These are phyloP conservation scores for Buathra laborator DNA, from an alignment of 2,888 invertebrate genomes.

Conservation along the genomic window DNA sequence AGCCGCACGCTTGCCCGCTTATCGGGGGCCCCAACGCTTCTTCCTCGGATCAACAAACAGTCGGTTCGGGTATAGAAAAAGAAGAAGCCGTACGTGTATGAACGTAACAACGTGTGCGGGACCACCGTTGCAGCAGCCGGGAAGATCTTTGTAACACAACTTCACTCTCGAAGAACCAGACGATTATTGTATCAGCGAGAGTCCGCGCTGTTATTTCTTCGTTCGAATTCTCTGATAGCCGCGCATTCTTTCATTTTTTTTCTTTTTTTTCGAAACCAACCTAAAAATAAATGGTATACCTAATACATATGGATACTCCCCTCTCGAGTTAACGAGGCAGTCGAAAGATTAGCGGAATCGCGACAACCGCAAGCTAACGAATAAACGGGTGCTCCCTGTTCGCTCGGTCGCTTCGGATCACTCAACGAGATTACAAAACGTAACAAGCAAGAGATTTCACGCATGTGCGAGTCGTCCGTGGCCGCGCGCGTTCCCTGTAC, in stretches of 20 bases:
- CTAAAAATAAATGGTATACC: background rate
- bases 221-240: background rate
- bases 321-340: slow-evolving; percentile 61
- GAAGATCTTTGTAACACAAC: background rate
- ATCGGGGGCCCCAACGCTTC: slow-evolving; percentile 71
- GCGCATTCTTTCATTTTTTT: slow-evolving; percentile 8
- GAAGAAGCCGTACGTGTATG: slow-evolving; percentile 17
- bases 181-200: background rate
- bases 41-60: slow-evolving; percentile 76
- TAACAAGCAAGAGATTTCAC: slow-evolving; percentile 80
- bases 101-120: slow-evolving; percentile 20
- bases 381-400: slow-evolving; percentile 29
- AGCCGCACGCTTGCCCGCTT: slow-evolving; percentile 74
- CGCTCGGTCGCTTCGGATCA: slow-evolving; percentile 69
- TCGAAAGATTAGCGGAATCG: slow-evolving; percentile 54
- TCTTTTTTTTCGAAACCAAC: background rate
- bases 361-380: slow-evolving; percentile 42
- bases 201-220: no score
- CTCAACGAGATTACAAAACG: slow-evolving; percentile 79
- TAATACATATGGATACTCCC: slow-evolving; percentile 21
- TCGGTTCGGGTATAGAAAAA: slow-evolving; percentile 26
- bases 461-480: slow-evolving; percentile 76
- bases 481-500: slow-evolving; percentile 9
- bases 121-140: slow-evolving; percentile 38
- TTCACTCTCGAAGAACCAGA: background rate